These are phyloP conservation scores for Mesopsocus fuscifrons DNA, from an alignment of 2,888 invertebrate genomes.

Conservation along the genomic window DNA sequence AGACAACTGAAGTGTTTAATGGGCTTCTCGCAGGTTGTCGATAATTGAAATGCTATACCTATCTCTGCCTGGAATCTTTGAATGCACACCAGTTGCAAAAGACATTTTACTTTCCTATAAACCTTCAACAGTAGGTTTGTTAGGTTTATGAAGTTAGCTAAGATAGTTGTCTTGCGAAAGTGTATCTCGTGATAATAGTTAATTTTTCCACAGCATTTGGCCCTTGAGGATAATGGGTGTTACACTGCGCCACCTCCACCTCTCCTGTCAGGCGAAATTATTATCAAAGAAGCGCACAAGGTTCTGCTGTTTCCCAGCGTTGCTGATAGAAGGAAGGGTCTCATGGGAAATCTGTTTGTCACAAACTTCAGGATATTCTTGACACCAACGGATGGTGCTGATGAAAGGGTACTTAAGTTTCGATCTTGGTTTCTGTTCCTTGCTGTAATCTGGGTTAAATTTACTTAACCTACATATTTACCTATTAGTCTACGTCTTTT, in stretches of 20 bases:
- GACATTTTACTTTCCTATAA: no score
- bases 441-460: not conserved
- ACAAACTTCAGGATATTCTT: constrained; percentile 89
- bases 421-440: not conserved
- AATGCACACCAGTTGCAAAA: no score
- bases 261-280: constrained; percentile 47
- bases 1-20: no score
- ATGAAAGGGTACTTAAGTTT: constrained; percentile 30
- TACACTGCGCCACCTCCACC: constrained; percentile 25
- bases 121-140: no score
- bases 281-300: constrained; percentile 60
- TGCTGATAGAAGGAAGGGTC: constrained; percentile 57
- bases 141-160: no score
- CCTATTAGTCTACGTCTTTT: not conserved
- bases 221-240: not conserved
- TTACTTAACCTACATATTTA: not conserved
- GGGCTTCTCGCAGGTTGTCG: no score
- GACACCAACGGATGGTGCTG: constrained; percentile 40
- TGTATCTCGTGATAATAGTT: no score
- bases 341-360: constrained; percentile 65
- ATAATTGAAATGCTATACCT: no score
- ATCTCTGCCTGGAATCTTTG: no score
- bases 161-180: no score
- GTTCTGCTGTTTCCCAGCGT: constrained; percentile 70
- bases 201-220: not conserved